Percentiles rank a stretch among this genome's conserved stretches.
phyloP scores from a whole-genome alignment of 2,888 invertebrate genomes.

The Falcaria lacertinaria region DNA sequence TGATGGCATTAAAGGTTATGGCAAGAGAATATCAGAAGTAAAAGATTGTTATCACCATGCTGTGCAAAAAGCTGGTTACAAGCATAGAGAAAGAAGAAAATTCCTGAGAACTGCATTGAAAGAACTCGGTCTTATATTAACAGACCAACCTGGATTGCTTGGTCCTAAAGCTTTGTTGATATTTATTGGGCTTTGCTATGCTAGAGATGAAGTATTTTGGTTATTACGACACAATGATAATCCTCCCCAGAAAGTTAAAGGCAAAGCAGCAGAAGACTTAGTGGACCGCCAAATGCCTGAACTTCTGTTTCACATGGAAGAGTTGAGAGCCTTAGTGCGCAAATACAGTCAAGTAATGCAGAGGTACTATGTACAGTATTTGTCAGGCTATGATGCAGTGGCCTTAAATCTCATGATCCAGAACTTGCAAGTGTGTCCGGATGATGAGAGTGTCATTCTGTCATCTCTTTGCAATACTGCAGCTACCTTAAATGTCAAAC shows the following conservation, averaged over 20 bases:
- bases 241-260: constrained; percentile 93
- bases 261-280: constrained; percentile 93
- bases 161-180: constrained; percentile 98
- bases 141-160: constrained; percentile 98
- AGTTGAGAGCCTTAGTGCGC: constrained; percentile 94
- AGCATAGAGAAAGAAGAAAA: constrained; percentile 97
- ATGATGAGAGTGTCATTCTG: constrained; percentile 96
- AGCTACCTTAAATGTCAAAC: constrained; percentile 91
- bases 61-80: constrained; percentile 92
- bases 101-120: constrained; percentile 97
- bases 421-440: constrained; percentile 90
- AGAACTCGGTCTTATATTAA: constrained; percentile 95
- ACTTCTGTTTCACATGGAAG: constrained; percentile 98
- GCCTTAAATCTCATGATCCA: constrained; percentile 92
- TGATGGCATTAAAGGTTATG: constrained; percentile 96
- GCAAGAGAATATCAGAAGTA: constrained; percentile 95
- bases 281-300: constrained; percentile 98
- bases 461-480: constrained; percentile 95
- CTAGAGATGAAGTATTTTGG: constrained; percentile 99
- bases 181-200: constrained; percentile 96
- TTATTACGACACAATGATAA: constrained; percentile 97
- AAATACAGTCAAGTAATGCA: constrained; percentile 99
- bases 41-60: constrained; percentile 96
- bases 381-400: constrained; percentile 97
- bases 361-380: constrained; percentile 97